phyloP scores from a whole-genome alignment of 2,797 vertebrate genomes.

The Petrocephalus sullivani region DNA sequence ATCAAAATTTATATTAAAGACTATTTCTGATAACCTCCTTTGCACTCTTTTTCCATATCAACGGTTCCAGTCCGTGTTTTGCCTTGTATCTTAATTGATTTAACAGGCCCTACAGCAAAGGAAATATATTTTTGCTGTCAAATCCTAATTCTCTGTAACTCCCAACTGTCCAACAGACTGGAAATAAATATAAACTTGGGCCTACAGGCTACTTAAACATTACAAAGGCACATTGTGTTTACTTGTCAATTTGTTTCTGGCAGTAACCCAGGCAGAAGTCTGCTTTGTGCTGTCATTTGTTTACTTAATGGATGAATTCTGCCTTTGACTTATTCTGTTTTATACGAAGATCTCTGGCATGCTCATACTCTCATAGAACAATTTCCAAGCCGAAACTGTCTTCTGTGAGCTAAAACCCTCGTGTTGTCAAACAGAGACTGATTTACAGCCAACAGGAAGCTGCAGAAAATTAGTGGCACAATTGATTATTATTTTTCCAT shows the following conservation, averaged over 20 bases:
- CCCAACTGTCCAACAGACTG: neutral
- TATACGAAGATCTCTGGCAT: neutral
- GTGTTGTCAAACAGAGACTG: conserved; percentile 32
- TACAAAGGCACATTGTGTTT: conserved; percentile 1
- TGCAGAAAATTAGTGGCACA: conserved; percentile 50
- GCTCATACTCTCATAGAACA: neutral
- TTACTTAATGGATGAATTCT: neutral
- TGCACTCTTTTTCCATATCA: neutral
- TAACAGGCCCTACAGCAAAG: neutral
- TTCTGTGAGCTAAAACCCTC: neutral
- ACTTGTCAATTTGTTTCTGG: neutral
- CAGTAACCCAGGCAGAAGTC: neutral
- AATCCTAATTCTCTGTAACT: neutral
- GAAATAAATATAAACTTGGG: neutral
- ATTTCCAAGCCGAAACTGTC: neutral
- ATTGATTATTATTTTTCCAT: conserved; percentile 55
- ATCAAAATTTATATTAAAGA: neutral
- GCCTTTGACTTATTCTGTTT: neutral
- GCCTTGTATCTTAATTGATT: conserved; percentile 8
- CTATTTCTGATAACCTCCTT: neutral
- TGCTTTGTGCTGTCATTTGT: neutral
- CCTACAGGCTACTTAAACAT: neutral
- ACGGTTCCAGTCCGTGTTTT: neutral
- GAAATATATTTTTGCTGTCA: neutral
- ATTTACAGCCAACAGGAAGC: conserved; percentile 54